Evolutionary conservation across 2,113 vertebrate species (phyloP).

Genomic region (Oncorhynchus mykiss): DNA sequence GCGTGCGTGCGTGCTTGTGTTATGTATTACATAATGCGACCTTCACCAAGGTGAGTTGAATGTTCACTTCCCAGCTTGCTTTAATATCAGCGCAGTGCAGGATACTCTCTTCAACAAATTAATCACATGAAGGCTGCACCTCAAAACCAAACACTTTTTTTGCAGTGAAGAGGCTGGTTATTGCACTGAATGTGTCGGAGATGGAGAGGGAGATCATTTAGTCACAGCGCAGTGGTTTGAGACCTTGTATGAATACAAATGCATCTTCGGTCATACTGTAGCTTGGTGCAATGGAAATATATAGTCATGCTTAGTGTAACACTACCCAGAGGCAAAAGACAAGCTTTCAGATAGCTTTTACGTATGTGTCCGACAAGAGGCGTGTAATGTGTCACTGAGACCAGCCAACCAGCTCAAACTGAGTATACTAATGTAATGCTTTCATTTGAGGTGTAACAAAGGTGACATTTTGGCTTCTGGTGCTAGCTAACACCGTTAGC

Average conservation of each 20-base stretch:
- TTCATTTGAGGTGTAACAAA: too few relatives aligned
- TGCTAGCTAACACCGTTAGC: too few relatives aligned
- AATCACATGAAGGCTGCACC: too few relatives aligned
- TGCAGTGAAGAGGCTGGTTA: background rate
- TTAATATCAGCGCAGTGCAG: too few relatives aligned
- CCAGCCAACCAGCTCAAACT: background rate
- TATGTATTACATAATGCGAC: background rate
- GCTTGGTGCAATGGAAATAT: background rate
- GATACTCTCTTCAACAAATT: background rate
- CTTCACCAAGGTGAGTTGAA: slow-evolving; percentile 30
- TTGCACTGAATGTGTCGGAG: background rate
- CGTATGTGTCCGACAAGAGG: background rate
- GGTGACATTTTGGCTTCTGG: too few relatives aligned
- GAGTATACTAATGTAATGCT: background rate
- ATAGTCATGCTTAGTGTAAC: background rate
- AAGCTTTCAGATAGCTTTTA: too few relatives aligned
- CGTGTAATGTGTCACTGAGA: background rate
- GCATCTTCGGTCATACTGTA: background rate
- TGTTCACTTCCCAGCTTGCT: background rate
- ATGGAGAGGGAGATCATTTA: background rate
- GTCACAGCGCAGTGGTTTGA: background rate
- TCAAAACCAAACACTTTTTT: too few relatives aligned
- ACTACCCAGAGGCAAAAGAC: too few relatives aligned
- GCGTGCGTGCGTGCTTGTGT: background rate
- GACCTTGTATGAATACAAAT: background rate